These are phyloP conservation scores for Coptotermes formosanus DNA, from an alignment of 1,140 invertebrate genomes.

Conservation along the genomic window DNA sequence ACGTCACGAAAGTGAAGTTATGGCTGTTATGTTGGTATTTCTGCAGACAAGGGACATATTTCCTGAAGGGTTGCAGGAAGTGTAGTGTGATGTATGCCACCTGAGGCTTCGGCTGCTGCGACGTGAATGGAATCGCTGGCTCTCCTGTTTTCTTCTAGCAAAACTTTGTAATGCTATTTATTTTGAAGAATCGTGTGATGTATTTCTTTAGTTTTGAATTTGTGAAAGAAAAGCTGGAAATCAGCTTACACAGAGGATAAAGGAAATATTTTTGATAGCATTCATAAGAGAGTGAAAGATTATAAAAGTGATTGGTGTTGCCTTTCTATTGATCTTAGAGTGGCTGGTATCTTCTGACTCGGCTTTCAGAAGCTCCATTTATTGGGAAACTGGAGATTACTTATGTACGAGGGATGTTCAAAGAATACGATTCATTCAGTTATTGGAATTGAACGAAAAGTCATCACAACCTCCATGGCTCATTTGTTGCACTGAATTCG, in stretches of 20 bases:
- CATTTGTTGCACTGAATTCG: too few species aligned
- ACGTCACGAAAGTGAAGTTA: conserved; percentile 9
- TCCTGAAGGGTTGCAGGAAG: background rate
- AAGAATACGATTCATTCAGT: too few species aligned
- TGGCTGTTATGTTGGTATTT: background rate
- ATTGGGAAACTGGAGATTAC: too few species aligned
- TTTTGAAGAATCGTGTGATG: background rate
- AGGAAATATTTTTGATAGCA: background rate
- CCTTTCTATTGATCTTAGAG: too few species aligned
- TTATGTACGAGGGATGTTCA: too few species aligned
- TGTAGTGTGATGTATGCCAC: background rate
- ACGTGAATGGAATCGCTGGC: background rate
- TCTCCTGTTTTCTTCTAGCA: background rate
- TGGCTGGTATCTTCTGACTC: too few species aligned
- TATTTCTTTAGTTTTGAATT: background rate
- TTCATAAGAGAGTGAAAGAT: background rate
- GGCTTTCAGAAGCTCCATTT: too few species aligned
- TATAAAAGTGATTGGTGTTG: too few species aligned
- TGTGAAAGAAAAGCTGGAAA: background rate
- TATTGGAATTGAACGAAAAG: too few species aligned
- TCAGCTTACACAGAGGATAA: background rate
- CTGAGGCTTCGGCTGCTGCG: background rate
- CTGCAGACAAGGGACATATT: background rate
- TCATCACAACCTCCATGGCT: too few species aligned
- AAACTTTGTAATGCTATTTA: background rate